Percentiles rank a stretch among this genome's conserved stretches.
Conservation (phyloP, 2,113 vertebrate genomes). For the Misgurnus mizolepis region DNA sequence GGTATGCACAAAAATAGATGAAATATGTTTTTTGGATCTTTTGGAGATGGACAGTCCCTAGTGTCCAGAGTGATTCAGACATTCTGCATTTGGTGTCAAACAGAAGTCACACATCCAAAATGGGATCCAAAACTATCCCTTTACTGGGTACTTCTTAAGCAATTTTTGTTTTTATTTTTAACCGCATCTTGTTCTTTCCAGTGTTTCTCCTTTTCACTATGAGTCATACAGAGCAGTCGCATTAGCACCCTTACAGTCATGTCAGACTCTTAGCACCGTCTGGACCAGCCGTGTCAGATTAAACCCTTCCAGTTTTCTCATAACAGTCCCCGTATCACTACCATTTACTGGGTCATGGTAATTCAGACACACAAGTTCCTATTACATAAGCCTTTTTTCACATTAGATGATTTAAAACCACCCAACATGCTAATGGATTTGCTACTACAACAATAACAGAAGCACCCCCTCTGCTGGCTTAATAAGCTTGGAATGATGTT, state of each 20-base stretch:
- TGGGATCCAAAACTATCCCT: too few relatives aligned
- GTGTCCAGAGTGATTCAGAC: too few relatives aligned
- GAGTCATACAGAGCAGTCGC: slow-evolving; percentile 14
- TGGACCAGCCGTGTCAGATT: slow-evolving; percentile 31
- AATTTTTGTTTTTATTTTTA: slow-evolving; percentile 15
- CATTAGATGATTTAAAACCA: slow-evolving; percentile 1
- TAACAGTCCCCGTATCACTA: slow-evolving; percentile 16
- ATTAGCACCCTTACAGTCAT: slow-evolving; percentile 27
- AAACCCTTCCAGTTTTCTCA: slow-evolving; percentile 22
- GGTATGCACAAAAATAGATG: too few relatives aligned
- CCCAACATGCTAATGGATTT: background rate
- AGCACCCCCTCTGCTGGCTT: slow-evolving; percentile 40
- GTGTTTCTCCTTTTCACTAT: background rate
- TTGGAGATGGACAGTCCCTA: too few relatives aligned
- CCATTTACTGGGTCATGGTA: slow-evolving; percentile 15
- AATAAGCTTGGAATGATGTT: background rate
- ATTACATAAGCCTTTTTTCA: slow-evolving; percentile 2
- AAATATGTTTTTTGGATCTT: too few relatives aligned
- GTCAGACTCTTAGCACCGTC: slow-evolving; percentile 31
- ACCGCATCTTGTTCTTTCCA: background rate
- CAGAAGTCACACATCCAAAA: too few relatives aligned
- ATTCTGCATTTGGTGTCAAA: too few relatives aligned
- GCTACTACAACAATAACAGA: background rate
- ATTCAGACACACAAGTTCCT: slow-evolving; percentile 33
- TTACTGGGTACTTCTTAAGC: background rate